Evolutionary conservation across 2,888 invertebrate genomes (phyloP), one percentile per base, ranked within the genome.

Genomic region (Acronicta leporina): DNA sequence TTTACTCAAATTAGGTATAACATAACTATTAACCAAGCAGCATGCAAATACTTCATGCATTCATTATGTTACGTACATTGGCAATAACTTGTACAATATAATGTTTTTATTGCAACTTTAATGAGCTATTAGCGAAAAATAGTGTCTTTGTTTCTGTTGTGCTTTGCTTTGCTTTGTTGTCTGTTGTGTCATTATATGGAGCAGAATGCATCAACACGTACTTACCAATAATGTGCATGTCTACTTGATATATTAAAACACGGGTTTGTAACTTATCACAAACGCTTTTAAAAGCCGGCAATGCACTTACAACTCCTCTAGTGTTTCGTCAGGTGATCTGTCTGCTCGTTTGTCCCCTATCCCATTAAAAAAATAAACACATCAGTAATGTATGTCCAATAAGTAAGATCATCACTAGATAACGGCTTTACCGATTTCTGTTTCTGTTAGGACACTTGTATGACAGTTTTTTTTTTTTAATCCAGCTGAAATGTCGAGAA

Each of bases 41-140:
- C 33, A 4, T 33, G 11, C 33, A 42, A 48, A 54, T 11, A 43
- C 54, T 59, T 58, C 15, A 50, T 48, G 47, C 13, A 13, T 35
- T 35, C 35, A 35, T 35, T 35, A 35, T 5, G 42, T 43, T 46
- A 45, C 15, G 15, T 52, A 41, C 61, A 54, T 62, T 48, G 40
- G 45, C 51, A 58, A 73, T 69, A 53, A 68, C 47, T 51, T 16
- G 15, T 43, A 54, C 48, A 60, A 63, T 68, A 56, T 44, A 30
- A 48, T 44, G 9, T 61, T 47, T 75, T 70, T 47, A 65, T 44
- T 47, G 58, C 66, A 56, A 27, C 51, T 65, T 72, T 76, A 68
- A 63, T 60, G 73, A 56, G 41, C 67, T 35, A 57, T 71, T 71
- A 56, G 52, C 49, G 46, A 68, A 69, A 69, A 54, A 73, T 69